These are phyloP conservation scores for Catamblyrhynchus diadema DNA, from an alignment of 2,797 vertebrate genomes.

Conservation along the genomic window DNA sequence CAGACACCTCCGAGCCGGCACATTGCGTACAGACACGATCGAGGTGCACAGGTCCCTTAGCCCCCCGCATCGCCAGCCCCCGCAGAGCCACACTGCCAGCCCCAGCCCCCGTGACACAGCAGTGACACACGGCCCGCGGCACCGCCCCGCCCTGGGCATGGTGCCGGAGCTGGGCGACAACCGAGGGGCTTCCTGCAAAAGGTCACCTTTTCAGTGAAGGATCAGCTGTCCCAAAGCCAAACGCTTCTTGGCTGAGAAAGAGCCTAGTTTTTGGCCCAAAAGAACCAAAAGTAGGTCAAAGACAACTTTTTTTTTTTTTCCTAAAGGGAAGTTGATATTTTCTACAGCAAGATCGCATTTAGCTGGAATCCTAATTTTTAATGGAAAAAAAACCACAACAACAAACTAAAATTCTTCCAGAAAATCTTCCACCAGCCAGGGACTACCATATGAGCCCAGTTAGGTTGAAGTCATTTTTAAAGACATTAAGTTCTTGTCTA, in stretches of 20 bases:
- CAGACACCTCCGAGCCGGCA: slow-evolving; percentile 65
- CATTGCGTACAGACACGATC: slow-evolving; percentile 39
- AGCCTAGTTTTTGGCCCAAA: slow-evolving; percentile 46
- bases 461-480: slow-evolving; percentile 63
- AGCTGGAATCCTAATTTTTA: slow-evolving; percentile 44
- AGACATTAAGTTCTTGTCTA: slow-evolving; percentile 63
- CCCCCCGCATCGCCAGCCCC: neutral
- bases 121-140: neutral
- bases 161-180: slow-evolving; percentile 3
- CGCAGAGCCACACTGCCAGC: slow-evolving; percentile 8
- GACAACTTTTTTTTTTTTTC: neutral
- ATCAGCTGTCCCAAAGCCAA: slow-evolving; percentile 39
- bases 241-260: slow-evolving; percentile 8
- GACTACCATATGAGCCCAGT: slow-evolving; percentile 39
- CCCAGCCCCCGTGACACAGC: slow-evolving; percentile 2
- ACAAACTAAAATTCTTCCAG: neutral
- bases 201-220: slow-evolving; percentile 43
- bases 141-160: neutral
- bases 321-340: slow-evolving; percentile 4
- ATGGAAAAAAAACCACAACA: neutral
- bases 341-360: slow-evolving; percentile 46
- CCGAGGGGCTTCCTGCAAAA: neutral
- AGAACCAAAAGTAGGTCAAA: slow-evolving; percentile 44
- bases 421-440: slow-evolving; percentile 58
- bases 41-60: slow-evolving; percentile 59